These are phyloP conservation scores for Perca schrenkii DNA, from an alignment of 2,113 vertebrate species.

Conservation along the genomic window DNA sequence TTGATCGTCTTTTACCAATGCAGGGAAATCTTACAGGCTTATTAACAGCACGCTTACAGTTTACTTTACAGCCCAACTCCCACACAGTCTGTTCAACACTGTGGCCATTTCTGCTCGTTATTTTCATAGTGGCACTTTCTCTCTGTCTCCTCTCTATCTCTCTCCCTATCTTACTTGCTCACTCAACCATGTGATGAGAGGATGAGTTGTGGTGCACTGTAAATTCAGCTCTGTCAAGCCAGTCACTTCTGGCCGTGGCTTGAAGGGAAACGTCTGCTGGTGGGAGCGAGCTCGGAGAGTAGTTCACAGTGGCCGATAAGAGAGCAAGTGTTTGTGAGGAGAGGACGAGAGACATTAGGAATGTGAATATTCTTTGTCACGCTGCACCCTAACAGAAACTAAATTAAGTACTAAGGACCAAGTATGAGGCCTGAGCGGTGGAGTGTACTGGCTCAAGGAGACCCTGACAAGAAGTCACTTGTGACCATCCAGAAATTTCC, in stretches of 20 bases:
- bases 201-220: conserved; percentile 63
- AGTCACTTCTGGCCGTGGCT: conserved; percentile 70
- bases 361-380: conserved; percentile 23
- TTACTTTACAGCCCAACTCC: conserved; percentile 33
- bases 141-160: conserved; percentile 19
- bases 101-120: conserved; percentile 53
- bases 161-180: conserved; percentile 54
- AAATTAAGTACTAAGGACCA: conserved; percentile 1
- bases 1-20: conserved; percentile 38
- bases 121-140: conserved; percentile 40
- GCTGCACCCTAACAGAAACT: background rate
- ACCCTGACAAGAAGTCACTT: conserved; percentile 3
- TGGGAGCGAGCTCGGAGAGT: conserved; percentile 40
- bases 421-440: background rate
- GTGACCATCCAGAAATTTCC: background rate
- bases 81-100: conserved; percentile 33
- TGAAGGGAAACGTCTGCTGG: conserved; percentile 71
- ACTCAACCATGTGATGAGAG: conserved; percentile 58
- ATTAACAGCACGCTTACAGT: conserved; percentile 44
- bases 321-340: conserved; percentile 9
- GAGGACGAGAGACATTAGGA: conserved; percentile 25
- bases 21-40: conserved; percentile 7
- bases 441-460: background rate
- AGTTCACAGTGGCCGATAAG: conserved; percentile 14
- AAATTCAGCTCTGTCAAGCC: conserved; percentile 73